Evolutionary conservation across 2,113 vertebrate genomes (phyloP).

Genomic region (Centropus bengalensis): DNA sequence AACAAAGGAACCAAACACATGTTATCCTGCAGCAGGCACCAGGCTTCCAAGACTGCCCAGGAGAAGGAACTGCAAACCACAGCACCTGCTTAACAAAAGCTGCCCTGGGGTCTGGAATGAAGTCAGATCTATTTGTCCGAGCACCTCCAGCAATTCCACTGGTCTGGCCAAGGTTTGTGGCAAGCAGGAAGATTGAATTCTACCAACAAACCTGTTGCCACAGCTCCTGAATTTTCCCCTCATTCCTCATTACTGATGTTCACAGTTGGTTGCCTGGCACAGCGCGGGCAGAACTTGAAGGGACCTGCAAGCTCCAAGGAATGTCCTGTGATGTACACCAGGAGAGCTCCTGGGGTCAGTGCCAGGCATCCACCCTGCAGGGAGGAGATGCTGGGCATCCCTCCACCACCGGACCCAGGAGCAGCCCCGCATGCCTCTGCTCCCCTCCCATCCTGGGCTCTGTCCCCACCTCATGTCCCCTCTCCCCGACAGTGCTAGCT

Average conservation of each 20-base stretch:
- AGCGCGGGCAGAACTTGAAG: not conserved
- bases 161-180: not conserved
- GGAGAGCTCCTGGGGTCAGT: not conserved
- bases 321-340: no score
- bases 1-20: not conserved
- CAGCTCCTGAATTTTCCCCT: not conserved
- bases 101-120: not conserved
- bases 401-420: accelerated
- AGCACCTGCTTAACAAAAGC: not conserved
- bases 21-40: not conserved
- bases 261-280: not conserved
- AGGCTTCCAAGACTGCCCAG: not conserved
- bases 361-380: no score
- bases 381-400: not conserved
- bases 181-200: not conserved
- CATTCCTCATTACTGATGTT: not conserved
- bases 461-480: not conserved
- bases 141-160: not conserved
- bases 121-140: not conserved
- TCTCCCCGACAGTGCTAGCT: not conserved
- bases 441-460: not conserved
- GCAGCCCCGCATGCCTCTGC: not conserved
- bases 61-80: not conserved
- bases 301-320: not conserved
- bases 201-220: not conserved